Base-by-base conservation (phyloP, 2,888 invertebrate genomes). In the Antitype chi region DNA sequence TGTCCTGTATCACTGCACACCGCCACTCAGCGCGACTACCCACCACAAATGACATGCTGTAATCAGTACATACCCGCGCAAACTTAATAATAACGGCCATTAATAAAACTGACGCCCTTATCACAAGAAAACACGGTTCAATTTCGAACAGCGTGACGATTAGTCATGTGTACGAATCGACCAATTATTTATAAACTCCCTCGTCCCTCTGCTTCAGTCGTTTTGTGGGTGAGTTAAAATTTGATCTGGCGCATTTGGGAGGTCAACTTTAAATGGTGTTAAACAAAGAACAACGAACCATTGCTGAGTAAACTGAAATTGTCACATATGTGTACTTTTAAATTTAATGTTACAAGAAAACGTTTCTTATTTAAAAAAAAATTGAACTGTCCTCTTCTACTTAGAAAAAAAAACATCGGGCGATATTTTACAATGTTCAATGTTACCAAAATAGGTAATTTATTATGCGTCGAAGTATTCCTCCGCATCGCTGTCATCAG, bases 31-130 rank as follows among this genome's bases (percentile, higher is more conserved):
- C 25, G 55, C 70, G 82, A 53, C 76, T 72, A 81, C 81, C 72
- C 78, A 84, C 57, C 28, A 73, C 81, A 74, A 89, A 84, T 88
- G 83, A 76, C 71, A 59, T 38, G 72, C 47, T 64, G 43, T 82
- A 85, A 86, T 89, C 85, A 78, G 57, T 72, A 62, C 43, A 67
- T 63, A 72, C 62, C 63, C 76, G 23, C n/a, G 66, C 78, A 77
- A 77, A 70, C 57, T 52, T 75, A 72, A 38, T 53, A 73, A 62
- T 28, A 59, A n/a, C 28, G 3, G 8, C 49, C 11, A 38, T 20
- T 28, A 60, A 68, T 0, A 64, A 53, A 47, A 32, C 52, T 2
- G 20, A 20, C 57, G 25, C 17, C 63, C 57, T 78, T 86, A 78
- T 60, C 0, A 0, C 63, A 7, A 53, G 0, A 17, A 0, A 0